Conservation (phyloP, 2,888 invertebrate genomes). For the Macrosiphum euphorbiae region DNA sequence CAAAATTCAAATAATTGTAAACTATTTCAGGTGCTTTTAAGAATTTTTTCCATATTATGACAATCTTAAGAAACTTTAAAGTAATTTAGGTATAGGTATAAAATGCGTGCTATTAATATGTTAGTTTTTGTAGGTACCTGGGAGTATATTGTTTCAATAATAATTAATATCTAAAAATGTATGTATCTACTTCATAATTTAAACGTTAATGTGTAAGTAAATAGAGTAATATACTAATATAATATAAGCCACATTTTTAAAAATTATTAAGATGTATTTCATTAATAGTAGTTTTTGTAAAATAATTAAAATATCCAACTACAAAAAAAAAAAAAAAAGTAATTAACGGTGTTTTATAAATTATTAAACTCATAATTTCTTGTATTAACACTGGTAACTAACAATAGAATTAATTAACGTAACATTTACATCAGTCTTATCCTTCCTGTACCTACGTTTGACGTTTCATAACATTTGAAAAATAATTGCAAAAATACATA, state of each 20-base stretch:
- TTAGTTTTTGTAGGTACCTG: neutral
- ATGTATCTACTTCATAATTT: neutral
- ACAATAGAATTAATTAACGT: neutral
- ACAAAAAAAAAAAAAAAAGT: neutral
- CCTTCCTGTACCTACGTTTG: neutral
- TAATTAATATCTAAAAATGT: neutral
- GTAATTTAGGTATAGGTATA: neutral
- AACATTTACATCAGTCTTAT: neutral
- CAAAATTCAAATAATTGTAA: neutral
- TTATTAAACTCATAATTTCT: neutral
- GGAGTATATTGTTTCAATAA: neutral
- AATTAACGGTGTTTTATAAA: neutral
- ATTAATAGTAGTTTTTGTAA: neutral
- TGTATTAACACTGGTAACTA: neutral
- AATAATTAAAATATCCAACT: neutral
- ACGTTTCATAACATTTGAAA: neutral
- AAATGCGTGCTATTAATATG: neutral
- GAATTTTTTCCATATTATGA: neutral
- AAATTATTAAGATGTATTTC: neutral
- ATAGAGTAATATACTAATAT: neutral
- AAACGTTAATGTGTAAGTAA: neutral
- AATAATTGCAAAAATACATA: neutral
- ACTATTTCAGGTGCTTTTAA: neutral
- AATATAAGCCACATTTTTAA: neutral
- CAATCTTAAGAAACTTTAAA: neutral